phyloP scores from a whole-genome alignment of 2,113 vertebrate genomes.

The Mobula hypostoma region DNA sequence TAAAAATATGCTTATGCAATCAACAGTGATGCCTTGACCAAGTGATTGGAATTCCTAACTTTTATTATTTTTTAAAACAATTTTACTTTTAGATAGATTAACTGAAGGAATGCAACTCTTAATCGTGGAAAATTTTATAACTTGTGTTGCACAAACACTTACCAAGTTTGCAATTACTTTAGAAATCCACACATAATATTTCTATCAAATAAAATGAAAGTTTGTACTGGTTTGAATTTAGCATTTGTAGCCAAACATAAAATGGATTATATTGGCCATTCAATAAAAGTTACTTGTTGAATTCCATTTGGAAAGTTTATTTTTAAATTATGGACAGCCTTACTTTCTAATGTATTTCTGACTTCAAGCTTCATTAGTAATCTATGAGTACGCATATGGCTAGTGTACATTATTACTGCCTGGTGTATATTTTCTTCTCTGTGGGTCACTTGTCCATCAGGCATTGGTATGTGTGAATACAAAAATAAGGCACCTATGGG shows the following conservation, averaged over 20 bases:
- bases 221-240: background rate
- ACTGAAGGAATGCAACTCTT: background rate
- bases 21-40: background rate
- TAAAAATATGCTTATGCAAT: background rate
- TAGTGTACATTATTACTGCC: conserved; percentile 37
- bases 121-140: background rate
- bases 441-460: conserved; percentile 21
- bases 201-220: background rate
- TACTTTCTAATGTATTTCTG: conserved; percentile 51
- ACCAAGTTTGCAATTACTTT: background rate
- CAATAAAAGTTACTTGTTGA: background rate
- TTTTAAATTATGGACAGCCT: conserved; percentile 51
- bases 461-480: conserved; percentile 22
- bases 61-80: background rate
- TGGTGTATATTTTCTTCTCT: conserved; percentile 36
- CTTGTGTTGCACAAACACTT: background rate
- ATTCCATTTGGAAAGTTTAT: conserved; percentile 50
- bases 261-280: conserved; percentile 38
- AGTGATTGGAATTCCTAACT: background rate
- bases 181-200: background rate
- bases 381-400: conserved; percentile 43
- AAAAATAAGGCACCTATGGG: conserved; percentile 5
- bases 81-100: background rate
- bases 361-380: conserved; percentile 55
- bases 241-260: conserved; percentile 39